These are phyloP conservation scores for Microplitis deprimator DNA, from an alignment of 2,888 invertebrate genomes.

Conservation along the genomic window DNA sequence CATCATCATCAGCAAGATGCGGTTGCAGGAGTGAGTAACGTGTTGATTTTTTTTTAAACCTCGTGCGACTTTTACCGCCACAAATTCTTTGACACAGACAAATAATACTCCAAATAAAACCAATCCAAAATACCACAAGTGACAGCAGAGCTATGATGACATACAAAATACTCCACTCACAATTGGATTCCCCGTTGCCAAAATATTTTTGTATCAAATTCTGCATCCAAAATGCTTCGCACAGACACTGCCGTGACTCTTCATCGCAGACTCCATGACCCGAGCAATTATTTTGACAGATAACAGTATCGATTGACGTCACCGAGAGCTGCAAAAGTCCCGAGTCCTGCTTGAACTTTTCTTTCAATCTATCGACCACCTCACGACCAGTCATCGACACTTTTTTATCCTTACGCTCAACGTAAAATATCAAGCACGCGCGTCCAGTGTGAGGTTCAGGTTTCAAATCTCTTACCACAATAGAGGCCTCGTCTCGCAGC, in stretches of 20 bases:
- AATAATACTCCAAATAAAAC: constrained; percentile 77
- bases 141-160: constrained; percentile 82
- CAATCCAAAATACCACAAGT: constrained; percentile 77
- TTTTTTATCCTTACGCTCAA: constrained; percentile 74
- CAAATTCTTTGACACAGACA: constrained; percentile 77
- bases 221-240: constrained; percentile 98
- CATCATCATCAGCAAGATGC: constrained; percentile 80
- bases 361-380: constrained; percentile 79
- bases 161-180: constrained; percentile 95
- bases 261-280: constrained; percentile 91
- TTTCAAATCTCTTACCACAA: constrained; percentile 71
- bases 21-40: constrained; percentile 82
- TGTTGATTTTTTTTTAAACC: constrained; percentile 75
- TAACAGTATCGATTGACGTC: constrained; percentile 83
- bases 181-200: constrained; percentile 82
- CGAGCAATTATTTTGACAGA: constrained; percentile 95
- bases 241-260: constrained; percentile 86
- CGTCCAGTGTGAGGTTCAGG: constrained; percentile 73
- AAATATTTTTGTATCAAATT: constrained; percentile 80
- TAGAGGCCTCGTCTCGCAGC: constrained; percentile 80
- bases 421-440: constrained; percentile 78
- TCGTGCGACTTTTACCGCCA: constrained; percentile 71
- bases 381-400: constrained; percentile 75
- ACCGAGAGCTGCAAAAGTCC: constrained; percentile 83
- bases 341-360: constrained; percentile 80